Evolutionary conservation across 2,888 invertebrate species (phyloP), one percentile per base, ranked within the genome.

Genomic region (Chloroclystis v-ata): DNA sequence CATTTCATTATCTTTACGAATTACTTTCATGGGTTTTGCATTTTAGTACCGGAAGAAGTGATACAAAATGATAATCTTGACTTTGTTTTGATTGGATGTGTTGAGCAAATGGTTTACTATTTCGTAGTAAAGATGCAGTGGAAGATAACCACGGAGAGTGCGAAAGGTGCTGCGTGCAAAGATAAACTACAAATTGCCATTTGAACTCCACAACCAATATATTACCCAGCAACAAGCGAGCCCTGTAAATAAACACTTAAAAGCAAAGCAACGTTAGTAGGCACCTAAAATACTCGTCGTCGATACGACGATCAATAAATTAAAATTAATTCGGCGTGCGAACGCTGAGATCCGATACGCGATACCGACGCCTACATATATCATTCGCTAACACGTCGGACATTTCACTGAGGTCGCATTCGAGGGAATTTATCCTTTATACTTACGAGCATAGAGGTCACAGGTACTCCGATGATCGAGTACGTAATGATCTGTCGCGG

Each of bases 251-350:
- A 76, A 75, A 75, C 74, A 73, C 67, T 71, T 74, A 71, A 77
- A 77, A 78, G 74, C 76, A 68, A 78, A 72, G 71, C 72, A 72
- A 67, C 59, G 74, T 76, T 77, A 73, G 81, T 79, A 82, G 82
- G 82, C 78, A 84, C 69, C 82, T 82, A 82, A 84, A 83, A 86
- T 83, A 82, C 79, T 82, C 78, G 61, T 73, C 75, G 79, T 78
- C 82, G 81, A 82, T 85, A 82, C 82, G 74, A 73, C 82, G 82
- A 84, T 85, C 87, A 85, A 87, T 87, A 87, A 87, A 86, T 87
- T 86, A 86, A 87, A 86, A 87, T 87, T 86, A 87, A 86, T 87
- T 87, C 87, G 86, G 85, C 84, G 84, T 84, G 86, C 87, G 85
- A 87, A 86, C 86, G 85, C 74, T 64, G 77, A 84, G 86, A 87